A percentile compares a stretch with the other conserved stretches of the same genome.
Conservation (phyloP, 2,888 invertebrate genomes). For the Amiota minor region DNA sequence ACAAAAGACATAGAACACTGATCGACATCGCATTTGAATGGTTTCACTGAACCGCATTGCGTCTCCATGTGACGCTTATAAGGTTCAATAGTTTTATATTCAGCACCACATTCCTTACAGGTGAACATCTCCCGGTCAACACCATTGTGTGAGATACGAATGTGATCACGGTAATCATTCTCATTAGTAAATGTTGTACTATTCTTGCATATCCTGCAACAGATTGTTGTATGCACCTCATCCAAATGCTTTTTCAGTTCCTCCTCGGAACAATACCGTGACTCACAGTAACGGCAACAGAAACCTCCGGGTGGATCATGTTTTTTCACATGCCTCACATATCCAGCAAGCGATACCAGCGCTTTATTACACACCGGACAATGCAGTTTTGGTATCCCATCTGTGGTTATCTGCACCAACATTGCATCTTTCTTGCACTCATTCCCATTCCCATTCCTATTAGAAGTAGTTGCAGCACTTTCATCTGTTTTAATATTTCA, state of each 20-base stretch:
- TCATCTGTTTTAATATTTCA: background rate
- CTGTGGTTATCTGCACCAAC: slow-evolving; percentile 70
- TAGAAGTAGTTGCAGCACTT: slow-evolving; percentile 32
- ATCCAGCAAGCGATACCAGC: slow-evolving; percentile 64
- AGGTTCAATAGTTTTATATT: slow-evolving; percentile 72
- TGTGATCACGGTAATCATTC: slow-evolving; percentile 70
- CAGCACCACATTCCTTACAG: slow-evolving; percentile 73
- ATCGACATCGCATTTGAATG: slow-evolving; percentile 66
- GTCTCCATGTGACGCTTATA: slow-evolving; percentile 69
- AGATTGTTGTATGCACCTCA: slow-evolving; percentile 49
- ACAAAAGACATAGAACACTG: slow-evolving; percentile 66
- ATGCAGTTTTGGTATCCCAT: slow-evolving; percentile 68
- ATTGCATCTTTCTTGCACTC: slow-evolving; percentile 42
- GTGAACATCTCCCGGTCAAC: slow-evolving; percentile 70
- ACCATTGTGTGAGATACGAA: slow-evolving; percentile 70
- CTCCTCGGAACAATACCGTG: slow-evolving; percentile 64
- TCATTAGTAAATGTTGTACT: slow-evolving; percentile 62
- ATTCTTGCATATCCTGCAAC: slow-evolving; percentile 70
- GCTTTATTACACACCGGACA: slow-evolving; percentile 71
- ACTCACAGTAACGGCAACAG: slow-evolving; percentile 70
- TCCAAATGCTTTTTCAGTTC: slow-evolving; percentile 66
- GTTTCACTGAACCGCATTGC: slow-evolving; percentile 73
- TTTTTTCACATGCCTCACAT: slow-evolving; percentile 71
- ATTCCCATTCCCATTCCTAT: too few relatives aligned
- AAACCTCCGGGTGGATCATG: slow-evolving; percentile 73